A percentile compares a stretch with the other conserved stretches of the same genome.
These are phyloP conservation scores for Sinonovacula constricta DNA, from an alignment of 1,140 invertebrate genomes.

Conservation along the genomic window DNA sequence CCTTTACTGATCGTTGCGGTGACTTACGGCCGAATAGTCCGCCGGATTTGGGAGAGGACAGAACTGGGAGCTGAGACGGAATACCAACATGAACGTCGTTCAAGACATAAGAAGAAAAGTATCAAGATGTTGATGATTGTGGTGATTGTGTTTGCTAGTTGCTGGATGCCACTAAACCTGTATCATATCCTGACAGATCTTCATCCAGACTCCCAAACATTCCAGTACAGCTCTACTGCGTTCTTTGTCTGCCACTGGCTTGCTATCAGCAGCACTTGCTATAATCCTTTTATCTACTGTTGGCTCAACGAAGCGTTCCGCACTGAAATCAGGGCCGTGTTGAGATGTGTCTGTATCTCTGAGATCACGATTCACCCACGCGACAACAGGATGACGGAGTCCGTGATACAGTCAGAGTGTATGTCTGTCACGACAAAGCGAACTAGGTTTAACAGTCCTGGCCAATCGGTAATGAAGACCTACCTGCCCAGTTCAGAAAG, in stretches of 20 bases:
- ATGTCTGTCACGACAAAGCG: neutral
- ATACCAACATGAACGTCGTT: slow-evolving; percentile 68
- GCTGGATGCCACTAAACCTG: slow-evolving; percentile 81
- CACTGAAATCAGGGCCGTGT: slow-evolving; percentile 67
- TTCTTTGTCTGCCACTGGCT: slow-evolving; percentile 81
- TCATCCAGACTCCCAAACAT: slow-evolving; percentile 72
- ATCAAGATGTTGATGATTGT: slow-evolving; percentile 79
- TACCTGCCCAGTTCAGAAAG: no score
- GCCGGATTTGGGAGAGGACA: slow-evolving; percentile 69
- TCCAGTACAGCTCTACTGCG: slow-evolving; percentile 68
- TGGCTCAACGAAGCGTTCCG: slow-evolving; percentile 79
- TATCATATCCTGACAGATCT: slow-evolving; percentile 81
- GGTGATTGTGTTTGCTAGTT: slow-evolving; percentile 79
- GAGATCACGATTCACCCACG: slow-evolving; percentile 15
- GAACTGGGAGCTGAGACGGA: slow-evolving; percentile 70
- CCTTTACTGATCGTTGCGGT: slow-evolving; percentile 79
- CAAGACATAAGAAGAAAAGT: slow-evolving; percentile 75
- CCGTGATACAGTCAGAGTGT: slow-evolving; percentile 31
- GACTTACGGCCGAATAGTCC: slow-evolving; percentile 76
- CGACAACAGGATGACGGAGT: slow-evolving; percentile 15
- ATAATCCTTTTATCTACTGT: slow-evolving; percentile 82
- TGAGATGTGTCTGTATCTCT: slow-evolving; percentile 59
- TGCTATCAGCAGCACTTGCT: slow-evolving; percentile 81
- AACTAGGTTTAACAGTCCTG: neutral
- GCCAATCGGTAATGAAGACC: no score